Evolutionary conservation across 2,113 vertebrate species (phyloP), one percentile per base, ranked within the genome.

Genomic region (Amphiprion ocellaris): DNA sequence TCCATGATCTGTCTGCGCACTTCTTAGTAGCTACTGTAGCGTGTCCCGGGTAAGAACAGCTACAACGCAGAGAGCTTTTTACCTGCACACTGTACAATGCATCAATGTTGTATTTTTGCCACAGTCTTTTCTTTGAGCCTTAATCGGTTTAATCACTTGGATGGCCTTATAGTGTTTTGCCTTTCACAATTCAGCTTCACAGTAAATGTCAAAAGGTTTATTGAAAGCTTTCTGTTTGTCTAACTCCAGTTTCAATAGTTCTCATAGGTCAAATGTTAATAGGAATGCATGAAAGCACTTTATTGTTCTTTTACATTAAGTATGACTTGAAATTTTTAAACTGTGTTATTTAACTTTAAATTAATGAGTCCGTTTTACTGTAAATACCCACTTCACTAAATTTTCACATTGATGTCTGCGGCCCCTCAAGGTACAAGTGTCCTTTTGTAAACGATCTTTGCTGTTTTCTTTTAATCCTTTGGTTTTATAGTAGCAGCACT

Each of bases 271-370:
- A 80, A 60, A 80, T 66, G 62, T 87, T 74, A 24, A 71, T 79
- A 82, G 78, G 37, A 91, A 89, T 65, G 83, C 69, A 86, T 83
- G 19, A 87, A 90, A 87, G 93, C 93, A 95, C 93, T 94, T 94
- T 94, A 85, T 86, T 54, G 19, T 66, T 77, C 46, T 83, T 26
- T 66, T 75, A 74, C 46, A 33, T 65, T 84, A 46, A 81, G 58
- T 66, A 63, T 79, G 74, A 91, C 84, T 89, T 93, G 82, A 93
- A 30, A 92, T 84, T 88, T 77, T 53, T 39, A 88, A 62, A 67
- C 60, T 50, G 41, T 88, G 64, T 81, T 92, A 90, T 93, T 88
- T 90, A 89, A 84, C 70, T 76, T 77, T 80, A 79, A 84, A 71
- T 88, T 19, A 85, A 81, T 74, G 56, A 81, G 64, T 68, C 1